Evolutionary conservation across 2,113 vertebrate genomes (phyloP).

Genomic region (Tauraco erythrolophus): DNA sequence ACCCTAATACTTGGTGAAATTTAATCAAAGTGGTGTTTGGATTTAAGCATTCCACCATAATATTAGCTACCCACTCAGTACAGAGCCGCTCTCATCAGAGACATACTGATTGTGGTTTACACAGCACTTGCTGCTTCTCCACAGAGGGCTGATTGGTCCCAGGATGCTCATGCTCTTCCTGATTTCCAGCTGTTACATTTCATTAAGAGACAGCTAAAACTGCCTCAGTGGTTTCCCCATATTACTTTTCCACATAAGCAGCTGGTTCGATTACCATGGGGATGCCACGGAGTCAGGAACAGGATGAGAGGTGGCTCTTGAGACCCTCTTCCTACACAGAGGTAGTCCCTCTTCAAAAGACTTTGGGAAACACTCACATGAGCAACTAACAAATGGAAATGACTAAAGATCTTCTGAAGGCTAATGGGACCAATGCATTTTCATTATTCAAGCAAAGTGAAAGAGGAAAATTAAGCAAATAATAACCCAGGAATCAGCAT

Average conservation of each 20-base stretch:
- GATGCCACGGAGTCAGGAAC: background rate
- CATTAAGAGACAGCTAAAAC: constrained; percentile 46
- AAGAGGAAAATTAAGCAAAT: constrained; percentile 17
- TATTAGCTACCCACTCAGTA: background rate
- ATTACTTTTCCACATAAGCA: constrained; percentile 38
- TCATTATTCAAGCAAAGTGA: background rate
- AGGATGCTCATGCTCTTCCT: constrained; percentile 34
- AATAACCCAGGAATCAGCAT: constrained; percentile 29
- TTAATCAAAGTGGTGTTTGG: constrained; percentile 37
- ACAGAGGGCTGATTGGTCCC: constrained; percentile 56
- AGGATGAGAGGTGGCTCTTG: background rate
- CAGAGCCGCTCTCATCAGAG: background rate
- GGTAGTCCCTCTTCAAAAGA: background rate
- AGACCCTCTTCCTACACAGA: background rate
- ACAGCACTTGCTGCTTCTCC: constrained; percentile 36
- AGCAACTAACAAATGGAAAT: background rate
- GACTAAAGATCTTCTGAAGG: background rate
- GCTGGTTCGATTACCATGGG: background rate
- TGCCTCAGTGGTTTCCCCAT: constrained; percentile 36
- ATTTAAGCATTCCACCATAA: constrained; percentile 4
- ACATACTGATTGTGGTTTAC: background rate
- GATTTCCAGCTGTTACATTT: constrained; percentile 56
- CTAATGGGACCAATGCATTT: background rate
- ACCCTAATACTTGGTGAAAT: background rate
- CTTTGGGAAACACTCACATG: background rate